A percentile compares a stretch with the other conserved stretches of the same genome.
Conservation (phyloP, 2,113 vertebrate species). For the cattle (Bos taurus) region ARS-UCD2.0 NC_037333.1:107929501-107930000, state of each 20-base stretch:
- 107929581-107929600: not conserved
- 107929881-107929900: not conserved
- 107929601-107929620: not conserved
- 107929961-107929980: not conserved
- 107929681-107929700: not conserved
- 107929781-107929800: not conserved
- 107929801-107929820: not conserved
- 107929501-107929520: conserved; percentile 16
- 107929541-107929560: not conserved
- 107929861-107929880: not conserved
- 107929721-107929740: not conserved
- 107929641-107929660: not conserved
- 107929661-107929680: not conserved
- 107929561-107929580: not conserved
- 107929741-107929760: not conserved
- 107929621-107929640: not conserved
- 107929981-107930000: not conserved
- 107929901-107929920: not conserved
- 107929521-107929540: not conserved
- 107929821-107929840: not conserved
- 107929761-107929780: not conserved
- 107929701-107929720: not conserved
- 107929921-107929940: not conserved
- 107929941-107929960: not conserved
- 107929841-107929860: not conserved